Conservation (phyloP, 2,797 vertebrate species). For the Xenops minutus region DNA sequence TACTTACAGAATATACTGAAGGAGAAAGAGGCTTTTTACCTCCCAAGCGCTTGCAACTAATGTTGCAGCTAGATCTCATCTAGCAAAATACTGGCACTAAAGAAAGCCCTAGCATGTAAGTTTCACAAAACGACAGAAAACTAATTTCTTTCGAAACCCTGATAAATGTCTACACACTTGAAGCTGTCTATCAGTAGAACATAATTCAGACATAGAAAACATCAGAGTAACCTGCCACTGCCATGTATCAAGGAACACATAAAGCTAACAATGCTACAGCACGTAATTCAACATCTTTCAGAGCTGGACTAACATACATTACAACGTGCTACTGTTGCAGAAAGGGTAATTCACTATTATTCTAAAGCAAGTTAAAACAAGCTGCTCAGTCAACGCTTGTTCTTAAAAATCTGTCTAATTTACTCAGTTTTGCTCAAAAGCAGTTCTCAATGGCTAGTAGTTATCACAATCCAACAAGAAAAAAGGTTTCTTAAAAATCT, state of each 20-base stretch:
- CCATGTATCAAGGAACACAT: neutral
- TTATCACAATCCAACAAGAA: neutral
- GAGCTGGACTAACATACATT: neutral
- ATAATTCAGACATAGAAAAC: neutral
- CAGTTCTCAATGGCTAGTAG: neutral
- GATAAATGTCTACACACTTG: neutral
- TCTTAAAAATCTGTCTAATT: neutral
- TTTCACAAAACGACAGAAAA: neutral
- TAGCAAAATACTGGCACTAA: neutral
- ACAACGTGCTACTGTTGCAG: slow-evolving; percentile 1
- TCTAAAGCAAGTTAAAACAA: neutral
- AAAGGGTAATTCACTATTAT: neutral
- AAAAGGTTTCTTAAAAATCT: neutral
- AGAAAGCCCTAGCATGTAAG: neutral
- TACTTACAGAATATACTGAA: neutral
- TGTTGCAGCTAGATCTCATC: neutral
- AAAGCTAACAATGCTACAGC: neutral
- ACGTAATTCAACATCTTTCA: neutral
- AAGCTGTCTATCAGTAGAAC: neutral
- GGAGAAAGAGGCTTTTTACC: neutral
- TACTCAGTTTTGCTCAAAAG: neutral
- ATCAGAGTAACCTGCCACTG: neutral
- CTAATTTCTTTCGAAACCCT: neutral
- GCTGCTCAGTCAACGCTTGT: neutral
- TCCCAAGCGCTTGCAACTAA: neutral